phyloP scores from a whole-genome alignment of 2,888 invertebrate species.

The Apodemia zela region DNA sequence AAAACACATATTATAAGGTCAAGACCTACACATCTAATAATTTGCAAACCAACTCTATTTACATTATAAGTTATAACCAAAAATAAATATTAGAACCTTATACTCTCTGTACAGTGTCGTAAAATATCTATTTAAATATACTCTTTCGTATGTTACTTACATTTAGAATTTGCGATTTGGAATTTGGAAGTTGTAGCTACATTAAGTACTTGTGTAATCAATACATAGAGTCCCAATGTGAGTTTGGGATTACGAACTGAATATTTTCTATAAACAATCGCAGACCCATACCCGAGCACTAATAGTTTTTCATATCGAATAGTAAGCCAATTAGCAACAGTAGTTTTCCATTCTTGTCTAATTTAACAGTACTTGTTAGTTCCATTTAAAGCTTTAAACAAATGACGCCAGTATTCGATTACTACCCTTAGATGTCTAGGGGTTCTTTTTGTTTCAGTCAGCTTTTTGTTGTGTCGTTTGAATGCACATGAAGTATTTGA shows the following conservation, averaged over 20 bases:
- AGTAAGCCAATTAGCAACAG: background rate
- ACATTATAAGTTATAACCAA: slow-evolving; percentile 49
- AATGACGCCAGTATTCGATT: background rate
- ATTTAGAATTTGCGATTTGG: slow-evolving; percentile 15
- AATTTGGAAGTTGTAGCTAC: slow-evolving; percentile 6
- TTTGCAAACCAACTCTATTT: slow-evolving; percentile 44
- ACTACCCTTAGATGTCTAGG: background rate
- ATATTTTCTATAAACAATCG: background rate
- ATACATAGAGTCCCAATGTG: background rate
- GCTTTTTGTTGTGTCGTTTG: background rate
- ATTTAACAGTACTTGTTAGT: background rate
- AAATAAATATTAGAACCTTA: slow-evolving; percentile 67
- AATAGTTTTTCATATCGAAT: background rate
- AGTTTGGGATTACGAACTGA: background rate
- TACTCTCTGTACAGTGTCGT: slow-evolving; percentile 68
- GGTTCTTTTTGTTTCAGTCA: background rate
- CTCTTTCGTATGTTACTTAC: slow-evolving; percentile 10
- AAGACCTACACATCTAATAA: slow-evolving; percentile 27
- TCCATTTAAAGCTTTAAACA: background rate
- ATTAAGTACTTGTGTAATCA: slow-evolving; percentile 13
- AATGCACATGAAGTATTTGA: background rate
- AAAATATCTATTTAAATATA: slow-evolving; percentile 36
- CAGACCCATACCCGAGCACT: background rate
- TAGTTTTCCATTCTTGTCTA: background rate
- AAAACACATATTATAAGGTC: slow-evolving; percentile 20